Conservation (phyloP, 2,113 vertebrate species). For the Nycticryphes semicollaris region DNA sequence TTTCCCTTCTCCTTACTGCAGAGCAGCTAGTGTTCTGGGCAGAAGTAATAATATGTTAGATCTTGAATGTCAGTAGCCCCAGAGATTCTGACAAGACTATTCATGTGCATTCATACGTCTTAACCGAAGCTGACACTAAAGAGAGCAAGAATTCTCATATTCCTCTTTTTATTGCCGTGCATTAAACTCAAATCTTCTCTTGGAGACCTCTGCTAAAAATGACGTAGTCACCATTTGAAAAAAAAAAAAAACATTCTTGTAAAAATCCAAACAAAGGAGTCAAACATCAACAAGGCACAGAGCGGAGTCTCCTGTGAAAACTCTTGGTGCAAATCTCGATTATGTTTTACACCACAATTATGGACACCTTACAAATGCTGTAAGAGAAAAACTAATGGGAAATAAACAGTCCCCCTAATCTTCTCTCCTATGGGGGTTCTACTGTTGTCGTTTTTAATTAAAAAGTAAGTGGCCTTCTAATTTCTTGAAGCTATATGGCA, state of each 20-base stretch:
- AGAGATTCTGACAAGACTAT: slow-evolving; percentile 56
- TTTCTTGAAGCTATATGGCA: neutral
- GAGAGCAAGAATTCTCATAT: slow-evolving; percentile 58
- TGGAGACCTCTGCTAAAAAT: slow-evolving; percentile 23
- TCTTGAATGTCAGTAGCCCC: slow-evolving; percentile 59
- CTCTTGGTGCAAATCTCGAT: neutral
- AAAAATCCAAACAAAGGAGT: slow-evolving; percentile 27
- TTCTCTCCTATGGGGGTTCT: neutral
- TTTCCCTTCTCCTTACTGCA: neutral
- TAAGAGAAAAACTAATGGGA: neutral
- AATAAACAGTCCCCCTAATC: neutral
- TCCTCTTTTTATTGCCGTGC: slow-evolving; percentile 14
- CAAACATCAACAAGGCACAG: neutral
- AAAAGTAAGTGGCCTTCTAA: neutral
- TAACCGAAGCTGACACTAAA: slow-evolving; percentile 67
- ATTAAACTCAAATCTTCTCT: slow-evolving; percentile 34
- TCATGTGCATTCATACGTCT: slow-evolving; percentile 61
- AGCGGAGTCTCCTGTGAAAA: neutral
- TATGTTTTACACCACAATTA: neutral
- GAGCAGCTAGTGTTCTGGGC: slow-evolving; percentile 39
- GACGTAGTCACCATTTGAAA: neutral
- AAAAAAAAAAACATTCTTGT: slow-evolving; percentile 1
- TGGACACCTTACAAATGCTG: neutral
- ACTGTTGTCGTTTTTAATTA: neutral
- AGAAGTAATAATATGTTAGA: slow-evolving; percentile 50